A percentile compares a stretch with the other conserved stretches of the same genome.
Conservation (phyloP, 2,113 vertebrate species). For the Chloroceryle aenea region DNA sequence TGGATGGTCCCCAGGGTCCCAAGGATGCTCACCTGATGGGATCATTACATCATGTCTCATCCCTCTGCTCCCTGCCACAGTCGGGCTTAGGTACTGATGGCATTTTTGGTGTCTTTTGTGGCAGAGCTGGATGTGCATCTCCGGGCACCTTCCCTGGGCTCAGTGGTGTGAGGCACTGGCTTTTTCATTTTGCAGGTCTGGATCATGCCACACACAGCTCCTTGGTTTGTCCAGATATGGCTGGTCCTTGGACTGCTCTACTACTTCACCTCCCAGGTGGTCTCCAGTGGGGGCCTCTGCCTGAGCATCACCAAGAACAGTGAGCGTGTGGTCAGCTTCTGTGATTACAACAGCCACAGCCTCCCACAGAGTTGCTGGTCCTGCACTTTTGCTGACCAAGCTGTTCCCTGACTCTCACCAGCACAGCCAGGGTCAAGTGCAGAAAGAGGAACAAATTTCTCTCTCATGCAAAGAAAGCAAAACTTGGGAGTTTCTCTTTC, state of each 20-base stretch:
- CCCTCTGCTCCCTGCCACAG: neutral
- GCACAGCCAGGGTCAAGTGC: fast-evolving
- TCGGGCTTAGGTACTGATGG: neutral
- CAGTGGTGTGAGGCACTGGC: neutral
- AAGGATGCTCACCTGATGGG: neutral
- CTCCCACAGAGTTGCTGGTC: no score
- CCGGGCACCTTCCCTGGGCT: neutral
- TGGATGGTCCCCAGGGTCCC: neutral
- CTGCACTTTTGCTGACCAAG: neutral
- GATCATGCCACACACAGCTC: neutral
- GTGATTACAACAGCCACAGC: no score
- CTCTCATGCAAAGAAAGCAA: fast-evolving
- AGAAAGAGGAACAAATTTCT: conserved; percentile 1
- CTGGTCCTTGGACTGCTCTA: neutral
- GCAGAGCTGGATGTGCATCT: neutral
- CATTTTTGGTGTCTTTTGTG: neutral
- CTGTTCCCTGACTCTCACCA: neutral
- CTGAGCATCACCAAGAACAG: no score
- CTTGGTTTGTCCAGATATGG: neutral
- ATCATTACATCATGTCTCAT: fast-evolving
- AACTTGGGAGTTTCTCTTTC: neutral
- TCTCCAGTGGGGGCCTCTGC: no score
- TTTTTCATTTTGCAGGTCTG: neutral
- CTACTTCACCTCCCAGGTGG: no score
- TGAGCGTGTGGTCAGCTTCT: no score